These are phyloP conservation scores for Percopsis omiscomaycus DNA, from an alignment of 2,797 vertebrate genomes.

Conservation along the genomic window DNA sequence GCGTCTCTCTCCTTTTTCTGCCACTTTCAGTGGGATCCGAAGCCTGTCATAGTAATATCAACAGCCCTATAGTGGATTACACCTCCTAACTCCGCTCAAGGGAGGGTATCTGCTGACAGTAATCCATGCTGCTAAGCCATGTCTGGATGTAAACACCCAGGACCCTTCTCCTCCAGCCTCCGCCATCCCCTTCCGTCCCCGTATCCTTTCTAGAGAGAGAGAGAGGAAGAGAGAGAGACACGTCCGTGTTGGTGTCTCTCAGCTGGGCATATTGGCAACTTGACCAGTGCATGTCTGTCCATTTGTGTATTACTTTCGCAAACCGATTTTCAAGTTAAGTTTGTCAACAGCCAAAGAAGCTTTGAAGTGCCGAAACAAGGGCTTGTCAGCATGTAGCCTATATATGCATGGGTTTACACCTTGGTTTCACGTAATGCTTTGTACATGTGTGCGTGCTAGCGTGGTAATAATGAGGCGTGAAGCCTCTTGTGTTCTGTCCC, in stretches of 20 bases:
- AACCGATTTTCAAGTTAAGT: too few relatives aligned
- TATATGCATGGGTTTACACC: background rate
- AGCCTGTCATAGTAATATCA: constrained; percentile 65
- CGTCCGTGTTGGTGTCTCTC: too few relatives aligned
- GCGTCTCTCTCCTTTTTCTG: constrained; percentile 27
- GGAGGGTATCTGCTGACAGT: constrained; percentile 72
- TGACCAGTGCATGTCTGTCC: background rate
- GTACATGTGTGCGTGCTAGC: background rate
- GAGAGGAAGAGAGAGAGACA: too few relatives aligned
- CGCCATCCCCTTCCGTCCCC: constrained; percentile 53
- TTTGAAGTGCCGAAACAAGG: background rate
- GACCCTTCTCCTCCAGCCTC: constrained; percentile 50
- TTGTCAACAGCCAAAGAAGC: too few relatives aligned
- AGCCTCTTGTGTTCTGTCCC: constrained; percentile 23
- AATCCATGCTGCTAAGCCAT: constrained; percentile 76
- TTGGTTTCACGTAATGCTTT: background rate
- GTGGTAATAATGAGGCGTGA: constrained; percentile 23
- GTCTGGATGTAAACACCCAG: constrained; percentile 72
- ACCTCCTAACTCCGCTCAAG: constrained; percentile 67
- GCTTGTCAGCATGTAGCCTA: background rate
- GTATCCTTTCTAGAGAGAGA: constrained; percentile 1
- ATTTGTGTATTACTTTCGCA: too few relatives aligned
- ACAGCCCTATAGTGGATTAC: constrained; percentile 69
- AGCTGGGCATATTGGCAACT: background rate
- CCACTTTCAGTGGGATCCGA: constrained; percentile 51